Percentiles rank a stretch among this genome's conserved stretches.
These are phyloP conservation scores for Zosterops hypoxanthus DNA, from an alignment of 2,113 vertebrate genomes.

Conservation along the genomic window DNA sequence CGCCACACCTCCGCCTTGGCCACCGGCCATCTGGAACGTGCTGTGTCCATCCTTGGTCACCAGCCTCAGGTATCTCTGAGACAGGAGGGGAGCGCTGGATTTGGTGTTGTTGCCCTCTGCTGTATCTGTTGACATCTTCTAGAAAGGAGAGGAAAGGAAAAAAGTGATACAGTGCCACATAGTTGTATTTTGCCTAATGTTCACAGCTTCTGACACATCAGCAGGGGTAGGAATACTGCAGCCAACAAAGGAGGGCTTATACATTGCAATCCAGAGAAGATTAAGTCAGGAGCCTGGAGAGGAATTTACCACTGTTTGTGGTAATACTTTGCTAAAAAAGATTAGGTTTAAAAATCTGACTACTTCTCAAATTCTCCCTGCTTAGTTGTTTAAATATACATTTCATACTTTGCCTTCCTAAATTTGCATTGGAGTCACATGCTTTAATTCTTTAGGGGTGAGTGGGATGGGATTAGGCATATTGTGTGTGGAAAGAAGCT, in stretches of 20 bases:
- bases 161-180: neutral
- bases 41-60: conserved; percentile 95
- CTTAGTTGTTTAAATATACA: conserved; percentile 19
- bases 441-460: neutral
- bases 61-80: conserved; percentile 79
- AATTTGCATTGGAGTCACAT: neutral
- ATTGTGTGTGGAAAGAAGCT: neutral
- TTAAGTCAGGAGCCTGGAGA: conserved; percentile 60
- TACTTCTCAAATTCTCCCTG: neutral
- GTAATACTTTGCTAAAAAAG: conserved; percentile 50
- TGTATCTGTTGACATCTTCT: conserved; percentile 65
- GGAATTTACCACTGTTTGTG: conserved; percentile 65
- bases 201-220: conserved; percentile 67
- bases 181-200: conserved; percentile 29
- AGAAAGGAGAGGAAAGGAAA: neutral
- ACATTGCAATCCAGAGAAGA: conserved; percentile 69
- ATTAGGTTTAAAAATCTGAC: conserved; percentile 47
- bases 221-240: conserved; percentile 56
- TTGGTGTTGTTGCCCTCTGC: conserved; percentile 78
- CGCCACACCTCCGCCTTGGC: conserved; percentile 75
- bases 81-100: conserved; percentile 81
- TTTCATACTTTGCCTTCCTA: neutral
- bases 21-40: conserved; percentile 73
- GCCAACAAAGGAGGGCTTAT: conserved; percentile 68
- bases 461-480: neutral